Conservation (phyloP, 2,797 vertebrate genomes). For the Ceyx erithaca region DNA sequence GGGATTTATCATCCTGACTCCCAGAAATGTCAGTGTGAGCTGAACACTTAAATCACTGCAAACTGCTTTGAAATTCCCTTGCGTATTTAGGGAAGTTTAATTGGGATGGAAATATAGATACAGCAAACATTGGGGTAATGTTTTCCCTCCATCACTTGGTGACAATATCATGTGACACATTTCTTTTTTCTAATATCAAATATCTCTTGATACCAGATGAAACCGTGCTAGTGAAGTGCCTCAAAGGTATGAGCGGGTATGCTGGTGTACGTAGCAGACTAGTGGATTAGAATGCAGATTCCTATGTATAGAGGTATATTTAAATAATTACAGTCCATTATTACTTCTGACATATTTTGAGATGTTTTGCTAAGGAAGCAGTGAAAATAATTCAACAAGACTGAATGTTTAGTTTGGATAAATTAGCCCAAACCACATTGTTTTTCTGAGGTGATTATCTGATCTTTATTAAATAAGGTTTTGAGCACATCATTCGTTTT, state of each 20-base stretch:
- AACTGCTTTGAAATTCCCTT: neutral
- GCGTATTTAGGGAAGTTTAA: neutral
- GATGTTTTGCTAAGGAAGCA: neutral
- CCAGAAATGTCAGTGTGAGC: neutral
- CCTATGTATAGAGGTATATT: neutral
- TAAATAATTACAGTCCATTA: neutral
- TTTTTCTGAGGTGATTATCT: neutral
- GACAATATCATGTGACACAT: neutral
- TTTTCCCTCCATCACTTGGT: neutral
- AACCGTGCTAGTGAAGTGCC: neutral
- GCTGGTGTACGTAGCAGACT: neutral
- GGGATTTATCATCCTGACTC: conserved; percentile 23
- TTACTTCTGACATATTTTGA: neutral
- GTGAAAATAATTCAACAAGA: neutral
- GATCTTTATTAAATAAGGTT: neutral
- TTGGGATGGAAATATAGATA: neutral
- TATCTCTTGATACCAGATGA: neutral
- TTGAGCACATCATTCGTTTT: neutral
- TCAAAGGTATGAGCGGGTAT: neutral
- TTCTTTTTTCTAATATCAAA: neutral
- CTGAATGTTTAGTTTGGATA: neutral
- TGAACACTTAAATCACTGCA: neutral
- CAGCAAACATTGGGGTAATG: neutral
- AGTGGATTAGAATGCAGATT: neutral
- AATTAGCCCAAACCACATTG: neutral